phyloP scores from a whole-genome alignment of 2,888 invertebrate species.

The Lepas anatifera region DNA sequence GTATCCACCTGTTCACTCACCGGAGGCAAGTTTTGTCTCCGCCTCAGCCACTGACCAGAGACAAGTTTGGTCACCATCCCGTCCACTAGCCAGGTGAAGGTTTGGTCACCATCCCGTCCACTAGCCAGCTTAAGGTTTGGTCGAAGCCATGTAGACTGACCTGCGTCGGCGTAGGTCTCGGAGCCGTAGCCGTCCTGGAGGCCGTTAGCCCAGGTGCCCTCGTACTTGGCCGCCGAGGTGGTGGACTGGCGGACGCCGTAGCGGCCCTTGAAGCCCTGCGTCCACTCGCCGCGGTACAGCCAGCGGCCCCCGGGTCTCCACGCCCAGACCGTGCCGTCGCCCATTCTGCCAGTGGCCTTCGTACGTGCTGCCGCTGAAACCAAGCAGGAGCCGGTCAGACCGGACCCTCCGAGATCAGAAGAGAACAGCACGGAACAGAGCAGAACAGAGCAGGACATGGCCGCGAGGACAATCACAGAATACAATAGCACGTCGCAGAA shows the following conservation, averaged over 20 bases:
- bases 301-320: conserved; percentile 93
- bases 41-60: no score
- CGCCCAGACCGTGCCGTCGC: conserved; percentile 92
- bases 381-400: conserved; percentile 18
- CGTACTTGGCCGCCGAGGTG: conserved; percentile 89
- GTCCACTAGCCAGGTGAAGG: no score
- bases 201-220: conserved; percentile 97
- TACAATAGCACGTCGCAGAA: no score
- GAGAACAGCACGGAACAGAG: not conserved
- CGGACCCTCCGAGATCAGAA: not conserved
- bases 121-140: no score
- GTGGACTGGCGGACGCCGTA: conserved; percentile 95
- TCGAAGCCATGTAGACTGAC: no score
- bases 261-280: conserved; percentile 95
- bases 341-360: conserved; percentile 99
- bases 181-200: conserved; percentile 99
- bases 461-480: no score
- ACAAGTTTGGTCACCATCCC: no score
- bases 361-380: conserved; percentile 79
- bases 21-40: no score
- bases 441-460: not conserved
- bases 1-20: no score
- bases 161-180: conserved; percentile 98
- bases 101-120: no score
- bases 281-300: conserved; percentile 98